These are phyloP conservation scores for Toxotes chatareus DNA, from an alignment of 2,113 vertebrate genomes.

Conservation along the genomic window DNA sequence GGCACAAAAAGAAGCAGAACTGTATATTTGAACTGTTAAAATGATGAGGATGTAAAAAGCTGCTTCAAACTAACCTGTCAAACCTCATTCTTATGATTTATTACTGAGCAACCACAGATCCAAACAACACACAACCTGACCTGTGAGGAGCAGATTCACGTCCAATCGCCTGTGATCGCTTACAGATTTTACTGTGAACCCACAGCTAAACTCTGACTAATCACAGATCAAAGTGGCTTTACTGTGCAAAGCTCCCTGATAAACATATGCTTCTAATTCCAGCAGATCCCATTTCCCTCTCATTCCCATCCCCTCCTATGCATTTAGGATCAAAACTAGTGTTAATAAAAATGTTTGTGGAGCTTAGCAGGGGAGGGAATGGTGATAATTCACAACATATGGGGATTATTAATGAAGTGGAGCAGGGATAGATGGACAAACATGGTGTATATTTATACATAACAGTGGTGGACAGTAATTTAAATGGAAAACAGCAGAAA, in stretches of 20 bases:
- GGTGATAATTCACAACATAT: conserved; percentile 68
- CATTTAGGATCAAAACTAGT: conserved; percentile 57
- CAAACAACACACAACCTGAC: conserved; percentile 23
- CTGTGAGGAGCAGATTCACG: conserved; percentile 36
- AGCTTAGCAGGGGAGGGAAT: conserved; percentile 23
- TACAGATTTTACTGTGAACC: conserved; percentile 24
- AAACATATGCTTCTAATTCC: conserved; percentile 83
- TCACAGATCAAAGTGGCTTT: conserved; percentile 79
- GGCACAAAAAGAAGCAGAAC: neutral
- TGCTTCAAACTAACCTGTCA: neutral
- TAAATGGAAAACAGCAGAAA: neutral
- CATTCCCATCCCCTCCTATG: neutral
- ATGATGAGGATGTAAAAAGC: neutral
- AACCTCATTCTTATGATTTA: neutral
- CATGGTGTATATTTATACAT: neutral
- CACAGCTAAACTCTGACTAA: conserved; percentile 66
- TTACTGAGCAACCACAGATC: neutral
- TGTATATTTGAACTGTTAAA: neutral
- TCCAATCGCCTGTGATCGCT: conserved; percentile 28
- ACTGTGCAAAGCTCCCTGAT: conserved; percentile 67
- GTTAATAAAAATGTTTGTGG: conserved; percentile 68
- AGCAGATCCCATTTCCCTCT: conserved; percentile 49
- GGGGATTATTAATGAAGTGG: conserved; percentile 48
- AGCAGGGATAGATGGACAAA: conserved; percentile 3
- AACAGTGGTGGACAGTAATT: neutral